Conservation (phyloP, 1,140 invertebrate species). For the Pseudomyrmex dendroicus region DNA sequence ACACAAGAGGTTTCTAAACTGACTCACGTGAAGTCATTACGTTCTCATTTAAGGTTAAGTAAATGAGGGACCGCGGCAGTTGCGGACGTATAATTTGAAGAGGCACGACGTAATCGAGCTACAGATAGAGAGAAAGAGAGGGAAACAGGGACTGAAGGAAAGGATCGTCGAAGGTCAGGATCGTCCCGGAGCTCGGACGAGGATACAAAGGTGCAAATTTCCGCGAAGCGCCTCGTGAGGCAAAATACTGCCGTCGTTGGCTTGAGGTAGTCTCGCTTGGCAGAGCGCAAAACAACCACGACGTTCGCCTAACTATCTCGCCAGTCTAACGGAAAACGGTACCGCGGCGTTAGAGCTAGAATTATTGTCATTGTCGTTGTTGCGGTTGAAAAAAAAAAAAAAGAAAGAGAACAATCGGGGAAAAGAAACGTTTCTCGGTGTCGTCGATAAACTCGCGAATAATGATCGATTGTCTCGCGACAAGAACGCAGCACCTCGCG, state of each 20-base stretch:
- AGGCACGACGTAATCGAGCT: background rate
- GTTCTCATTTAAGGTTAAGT: slow-evolving; percentile 42
- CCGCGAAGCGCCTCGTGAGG: slow-evolving; percentile 54
- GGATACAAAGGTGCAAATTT: slow-evolving; percentile 56
- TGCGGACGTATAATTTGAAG: slow-evolving; percentile 62
- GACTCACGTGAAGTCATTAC: background rate
- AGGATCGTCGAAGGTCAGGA: slow-evolving; percentile 64
- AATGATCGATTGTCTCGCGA: slow-evolving; percentile 62
- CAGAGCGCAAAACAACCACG: slow-evolving; percentile 80
- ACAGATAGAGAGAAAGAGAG: background rate
- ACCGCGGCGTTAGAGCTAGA: slow-evolving; percentile 61
- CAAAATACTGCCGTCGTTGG: slow-evolving; percentile 61
- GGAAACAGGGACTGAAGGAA: slow-evolving; percentile 5
- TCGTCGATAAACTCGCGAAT: slow-evolving; percentile 56
- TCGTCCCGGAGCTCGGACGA: slow-evolving; percentile 19
- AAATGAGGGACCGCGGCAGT: slow-evolving; percentile 53
- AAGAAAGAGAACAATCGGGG: background rate
- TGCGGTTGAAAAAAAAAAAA: slow-evolving; percentile 8
- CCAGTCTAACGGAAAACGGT: slow-evolving; percentile 76
- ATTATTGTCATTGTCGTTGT: slow-evolving; percentile 67
- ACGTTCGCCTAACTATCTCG: slow-evolving; percentile 76
- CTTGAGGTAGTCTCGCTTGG: slow-evolving; percentile 75
- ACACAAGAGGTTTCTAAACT: background rate
- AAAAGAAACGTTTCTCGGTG: slow-evolving; percentile 42
- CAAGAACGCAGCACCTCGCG: slow-evolving; percentile 37